These are phyloP conservation scores for Dufourea novaeangliae DNA, from an alignment of 1,140 invertebrate genomes.

Conservation along the genomic window DNA sequence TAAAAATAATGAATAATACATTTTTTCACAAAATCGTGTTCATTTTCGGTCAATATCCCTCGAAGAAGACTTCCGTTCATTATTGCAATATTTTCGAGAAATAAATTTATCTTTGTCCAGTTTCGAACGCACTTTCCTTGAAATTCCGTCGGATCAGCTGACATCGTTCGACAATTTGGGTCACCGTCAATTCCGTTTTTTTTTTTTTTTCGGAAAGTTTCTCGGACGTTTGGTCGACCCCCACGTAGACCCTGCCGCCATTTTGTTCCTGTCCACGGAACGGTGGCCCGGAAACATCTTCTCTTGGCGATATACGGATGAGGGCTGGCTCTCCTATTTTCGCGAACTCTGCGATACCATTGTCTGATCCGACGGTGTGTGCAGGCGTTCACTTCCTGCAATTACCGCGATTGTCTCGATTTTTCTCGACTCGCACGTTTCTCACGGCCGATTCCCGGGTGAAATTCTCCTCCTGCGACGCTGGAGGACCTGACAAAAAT, in stretches of 20 bases:
- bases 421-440: slow-evolving; percentile 58
- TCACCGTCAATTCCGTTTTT: no score
- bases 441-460: slow-evolving; percentile 32
- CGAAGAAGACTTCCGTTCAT: no score
- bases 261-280: neutral
- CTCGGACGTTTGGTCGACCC: no score
- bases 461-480: neutral
- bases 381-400: slow-evolving; percentile 59
- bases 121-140: no score
- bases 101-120: no score
- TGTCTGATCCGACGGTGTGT: slow-evolving; percentile 45
- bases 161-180: no score
- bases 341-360: slow-evolving; percentile 61
- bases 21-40: no score
- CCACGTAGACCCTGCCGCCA: neutral
- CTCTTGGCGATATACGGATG: slow-evolving; percentile 34
- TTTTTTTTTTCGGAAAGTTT: neutral
- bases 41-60: no score
- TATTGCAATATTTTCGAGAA: no score
- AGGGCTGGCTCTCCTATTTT: slow-evolving; percentile 45
- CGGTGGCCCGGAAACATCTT: slow-evolving; percentile 43
- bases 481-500: no score
- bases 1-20: no score
- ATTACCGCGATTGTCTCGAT: slow-evolving; percentile 67
- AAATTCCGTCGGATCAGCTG: no score